Evolutionary conservation across 2,888 invertebrate species (phyloP).

Genomic region (Xiphydria camelus): DNA sequence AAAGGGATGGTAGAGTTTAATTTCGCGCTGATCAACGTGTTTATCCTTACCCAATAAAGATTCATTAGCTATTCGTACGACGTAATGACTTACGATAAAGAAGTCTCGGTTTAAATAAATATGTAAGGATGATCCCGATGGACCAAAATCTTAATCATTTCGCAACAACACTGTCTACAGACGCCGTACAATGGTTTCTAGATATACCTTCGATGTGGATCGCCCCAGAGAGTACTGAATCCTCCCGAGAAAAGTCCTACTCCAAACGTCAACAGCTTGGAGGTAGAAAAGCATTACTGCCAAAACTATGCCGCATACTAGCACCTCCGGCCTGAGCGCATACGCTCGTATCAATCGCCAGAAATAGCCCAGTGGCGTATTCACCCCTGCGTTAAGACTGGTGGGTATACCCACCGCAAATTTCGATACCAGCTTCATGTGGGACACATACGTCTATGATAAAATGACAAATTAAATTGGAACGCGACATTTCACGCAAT

Average conservation of each 20-base stretch:
- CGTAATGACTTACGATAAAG: slow-evolving; percentile 1
- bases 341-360: slow-evolving; percentile 80
- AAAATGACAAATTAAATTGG: too few relatives aligned
- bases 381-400: slow-evolving; percentile 58
- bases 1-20: too few relatives aligned
- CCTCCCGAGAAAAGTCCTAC: slow-evolving; percentile 72
- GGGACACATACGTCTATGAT: slow-evolving; percentile 76
- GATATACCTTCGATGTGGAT: slow-evolving; percentile 63
- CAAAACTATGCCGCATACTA: slow-evolving; percentile 72
- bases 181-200: slow-evolving; percentile 31
- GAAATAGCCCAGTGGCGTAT: slow-evolving; percentile 74
- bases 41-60: too few relatives aligned
- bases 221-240: slow-evolving; percentile 70
- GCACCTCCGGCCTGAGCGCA: slow-evolving; percentile 78
- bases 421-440: slow-evolving; percentile 83
- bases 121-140: background rate
- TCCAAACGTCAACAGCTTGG: slow-evolving; percentile 83
- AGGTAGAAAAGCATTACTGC: slow-evolving; percentile 77
- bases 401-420: slow-evolving; percentile 73
- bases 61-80: too few relatives aligned
- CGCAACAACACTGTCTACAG: background rate
- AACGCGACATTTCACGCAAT: too few relatives aligned
- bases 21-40: too few relatives aligned
- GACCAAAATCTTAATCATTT: background rate
- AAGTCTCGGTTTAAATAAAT: background rate